Percentiles rank a stretch among this genome's conserved stretches.
phyloP scores from a whole-genome alignment of 2,113 vertebrate genomes.

The Nothoprocta perdicaria region DNA sequence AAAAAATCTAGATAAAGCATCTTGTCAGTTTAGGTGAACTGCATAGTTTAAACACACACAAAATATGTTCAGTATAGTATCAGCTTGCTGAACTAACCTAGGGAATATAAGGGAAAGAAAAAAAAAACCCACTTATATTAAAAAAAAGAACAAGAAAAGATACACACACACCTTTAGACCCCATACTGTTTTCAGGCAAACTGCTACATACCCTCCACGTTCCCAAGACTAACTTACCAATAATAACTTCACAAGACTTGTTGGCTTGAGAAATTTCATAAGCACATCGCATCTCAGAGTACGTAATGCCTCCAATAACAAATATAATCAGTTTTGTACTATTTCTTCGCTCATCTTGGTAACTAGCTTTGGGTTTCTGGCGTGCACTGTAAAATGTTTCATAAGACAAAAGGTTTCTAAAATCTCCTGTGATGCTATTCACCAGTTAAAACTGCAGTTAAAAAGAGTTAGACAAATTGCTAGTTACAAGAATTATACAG shows the following conservation, averaged over 20 bases:
- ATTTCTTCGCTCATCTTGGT: conserved; percentile 82
- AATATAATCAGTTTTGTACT: conserved; percentile 92
- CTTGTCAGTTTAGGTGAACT: neutral
- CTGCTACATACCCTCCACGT: neutral
- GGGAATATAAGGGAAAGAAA: neutral
- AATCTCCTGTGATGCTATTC: neutral
- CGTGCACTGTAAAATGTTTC: conserved; percentile 74
- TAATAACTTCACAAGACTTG: conserved; percentile 91
- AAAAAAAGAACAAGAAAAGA: neutral
- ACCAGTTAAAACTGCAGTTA: neutral
- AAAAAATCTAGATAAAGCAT: neutral
- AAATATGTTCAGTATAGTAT: neutral
- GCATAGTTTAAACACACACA: neutral
- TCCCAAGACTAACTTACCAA: conserved; percentile 81
- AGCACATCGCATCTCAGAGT: conserved; percentile 93
- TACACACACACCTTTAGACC: accelerated
- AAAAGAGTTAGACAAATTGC: neutral
- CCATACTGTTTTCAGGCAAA: neutral
- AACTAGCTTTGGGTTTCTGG: conserved; percentile 78
- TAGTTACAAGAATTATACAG: neutral
- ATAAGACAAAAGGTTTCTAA: neutral
- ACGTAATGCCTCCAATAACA: conserved; percentile 89
- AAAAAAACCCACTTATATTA: neutral
- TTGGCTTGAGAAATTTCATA: conserved; percentile 90
- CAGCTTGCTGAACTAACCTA: neutral